phyloP scores from a whole-genome alignment of 2,797 vertebrate genomes.

The Mus spretus region DNA sequence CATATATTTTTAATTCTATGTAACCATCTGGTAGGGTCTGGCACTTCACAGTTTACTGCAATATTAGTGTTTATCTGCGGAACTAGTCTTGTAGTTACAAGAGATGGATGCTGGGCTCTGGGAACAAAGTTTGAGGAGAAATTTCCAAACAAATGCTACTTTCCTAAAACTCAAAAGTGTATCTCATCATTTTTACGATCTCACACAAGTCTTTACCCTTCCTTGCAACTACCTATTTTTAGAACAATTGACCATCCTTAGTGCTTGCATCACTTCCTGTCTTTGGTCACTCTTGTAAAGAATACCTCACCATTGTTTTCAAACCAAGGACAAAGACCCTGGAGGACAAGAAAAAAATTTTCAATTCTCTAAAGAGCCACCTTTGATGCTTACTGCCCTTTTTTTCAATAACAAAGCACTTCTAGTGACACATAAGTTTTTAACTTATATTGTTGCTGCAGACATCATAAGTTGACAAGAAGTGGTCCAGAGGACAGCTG shows the following conservation, averaged over 20 bases:
- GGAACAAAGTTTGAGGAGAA: constrained; percentile 75
- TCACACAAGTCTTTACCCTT: neutral
- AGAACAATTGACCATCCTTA: neutral
- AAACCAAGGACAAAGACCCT: constrained; percentile 22
- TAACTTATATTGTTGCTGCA: constrained; percentile 84
- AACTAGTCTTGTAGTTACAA: constrained; percentile 70
- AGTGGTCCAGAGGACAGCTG: constrained; percentile 76
- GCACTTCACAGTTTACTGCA: constrained; percentile 77
- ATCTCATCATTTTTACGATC: neutral
- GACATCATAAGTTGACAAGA: constrained; percentile 87
- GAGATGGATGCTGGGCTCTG: constrained; percentile 74
- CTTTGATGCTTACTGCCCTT: constrained; percentile 56
- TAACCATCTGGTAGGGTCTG: constrained; percentile 84
- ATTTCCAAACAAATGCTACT: constrained; percentile 81
- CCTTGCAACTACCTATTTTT: neutral
- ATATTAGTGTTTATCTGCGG: constrained; percentile 81
- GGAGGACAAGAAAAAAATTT: neutral
- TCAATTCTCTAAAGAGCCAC: constrained; percentile 66
- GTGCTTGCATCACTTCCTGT: neutral
- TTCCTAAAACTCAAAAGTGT: constrained; percentile 59
- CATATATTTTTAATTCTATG: constrained; percentile 83
- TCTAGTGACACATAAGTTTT: constrained; percentile 85
- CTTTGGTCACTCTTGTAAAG: constrained; percentile 30
- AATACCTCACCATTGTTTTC: neutral
- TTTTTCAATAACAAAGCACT: constrained; percentile 86